A percentile compares a stretch with the other conserved stretches of the same genome.
phyloP scores from a whole-genome alignment of 2,888 invertebrate genomes.

The Brachyopa scutellaris region DNA sequence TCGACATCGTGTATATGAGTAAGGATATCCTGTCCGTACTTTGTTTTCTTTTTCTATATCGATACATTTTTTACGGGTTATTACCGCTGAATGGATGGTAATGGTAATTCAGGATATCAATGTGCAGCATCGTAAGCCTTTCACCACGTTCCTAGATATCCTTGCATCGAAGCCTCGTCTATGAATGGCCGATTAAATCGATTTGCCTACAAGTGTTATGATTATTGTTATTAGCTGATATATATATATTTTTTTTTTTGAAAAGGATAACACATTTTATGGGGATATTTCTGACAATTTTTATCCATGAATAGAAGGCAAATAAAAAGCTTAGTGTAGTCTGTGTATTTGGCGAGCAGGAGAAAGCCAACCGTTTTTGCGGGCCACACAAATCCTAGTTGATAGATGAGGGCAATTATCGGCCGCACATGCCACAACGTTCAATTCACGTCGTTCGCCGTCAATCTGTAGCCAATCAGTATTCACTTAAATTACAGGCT shows the following conservation, averaged over 20 bases:
- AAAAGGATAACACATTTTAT: slow-evolving; percentile 61
- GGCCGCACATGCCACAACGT: slow-evolving; percentile 70
- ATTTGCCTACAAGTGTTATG: slow-evolving; percentile 67
- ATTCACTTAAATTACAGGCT: slow-evolving; percentile 72
- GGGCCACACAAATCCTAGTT: slow-evolving; percentile 63
- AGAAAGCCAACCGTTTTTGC: slow-evolving; percentile 46
- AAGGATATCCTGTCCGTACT: slow-evolving; percentile 38
- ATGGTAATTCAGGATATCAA: slow-evolving; percentile 57
- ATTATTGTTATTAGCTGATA: slow-evolving; percentile 68
- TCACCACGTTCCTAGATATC: background rate
- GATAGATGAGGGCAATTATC: slow-evolving; percentile 73
- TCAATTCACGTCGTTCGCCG: slow-evolving; percentile 67
- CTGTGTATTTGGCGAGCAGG: slow-evolving; percentile 7
- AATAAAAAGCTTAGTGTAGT: slow-evolving; percentile 10
- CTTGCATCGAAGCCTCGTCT: slow-evolving; percentile 4
- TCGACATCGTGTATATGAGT: slow-evolving; percentile 25
- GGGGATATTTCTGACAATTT: slow-evolving; percentile 47
- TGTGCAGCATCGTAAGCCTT: slow-evolving; percentile 36
- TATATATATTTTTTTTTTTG: too few relatives aligned
- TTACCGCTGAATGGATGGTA: slow-evolving; percentile 60
- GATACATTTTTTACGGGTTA: slow-evolving; percentile 60
- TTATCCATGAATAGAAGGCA: slow-evolving; percentile 10
- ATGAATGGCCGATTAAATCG: slow-evolving; percentile 53
- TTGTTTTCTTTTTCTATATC: slow-evolving; percentile 14
- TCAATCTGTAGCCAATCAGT: slow-evolving; percentile 71